Conservation (phyloP, 2,113 vertebrate species). For the Notothenia coriiceps region DNA sequence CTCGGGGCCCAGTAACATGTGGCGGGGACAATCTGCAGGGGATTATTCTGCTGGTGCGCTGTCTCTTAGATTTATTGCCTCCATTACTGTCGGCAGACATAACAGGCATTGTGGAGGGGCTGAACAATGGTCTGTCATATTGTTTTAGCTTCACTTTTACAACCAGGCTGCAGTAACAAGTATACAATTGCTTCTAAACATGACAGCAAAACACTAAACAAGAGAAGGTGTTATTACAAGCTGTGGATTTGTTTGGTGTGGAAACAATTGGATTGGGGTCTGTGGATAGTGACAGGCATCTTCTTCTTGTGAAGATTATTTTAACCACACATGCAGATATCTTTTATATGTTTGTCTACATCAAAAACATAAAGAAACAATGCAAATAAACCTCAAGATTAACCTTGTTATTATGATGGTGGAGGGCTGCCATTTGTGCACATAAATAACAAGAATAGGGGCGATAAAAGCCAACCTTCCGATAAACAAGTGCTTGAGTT, state of each 20-base stretch:
- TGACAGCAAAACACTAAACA: background rate
- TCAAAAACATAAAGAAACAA: background rate
- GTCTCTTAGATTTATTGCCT: slow-evolving; percentile 47
- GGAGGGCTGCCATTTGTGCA: background rate
- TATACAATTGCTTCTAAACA: background rate
- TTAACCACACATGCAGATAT: background rate
- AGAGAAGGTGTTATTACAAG: background rate
- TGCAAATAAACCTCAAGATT: background rate
- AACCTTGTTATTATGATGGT: background rate
- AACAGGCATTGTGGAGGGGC: slow-evolving; percentile 18
- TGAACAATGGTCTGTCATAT: slow-evolving; percentile 15
- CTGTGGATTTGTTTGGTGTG: background rate
- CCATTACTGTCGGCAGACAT: slow-evolving; percentile 52
- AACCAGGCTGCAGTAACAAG: background rate
- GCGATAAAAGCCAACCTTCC: background rate
- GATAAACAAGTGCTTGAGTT: background rate
- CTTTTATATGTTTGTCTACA: background rate
- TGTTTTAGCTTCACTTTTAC: slow-evolving; percentile 41
- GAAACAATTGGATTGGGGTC: background rate
- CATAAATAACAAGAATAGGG: background rate
- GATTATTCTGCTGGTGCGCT: slow-evolving; percentile 57
- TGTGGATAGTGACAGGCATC: background rate
- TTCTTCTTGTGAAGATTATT: background rate
- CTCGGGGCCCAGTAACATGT: slow-evolving; percentile 50
- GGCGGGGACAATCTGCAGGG: slow-evolving; percentile 59